Evolutionary conservation across 2,888 invertebrate genomes (phyloP), one percentile per base, ranked within the genome.

Genomic region (Oxycera nigricornis): DNA sequence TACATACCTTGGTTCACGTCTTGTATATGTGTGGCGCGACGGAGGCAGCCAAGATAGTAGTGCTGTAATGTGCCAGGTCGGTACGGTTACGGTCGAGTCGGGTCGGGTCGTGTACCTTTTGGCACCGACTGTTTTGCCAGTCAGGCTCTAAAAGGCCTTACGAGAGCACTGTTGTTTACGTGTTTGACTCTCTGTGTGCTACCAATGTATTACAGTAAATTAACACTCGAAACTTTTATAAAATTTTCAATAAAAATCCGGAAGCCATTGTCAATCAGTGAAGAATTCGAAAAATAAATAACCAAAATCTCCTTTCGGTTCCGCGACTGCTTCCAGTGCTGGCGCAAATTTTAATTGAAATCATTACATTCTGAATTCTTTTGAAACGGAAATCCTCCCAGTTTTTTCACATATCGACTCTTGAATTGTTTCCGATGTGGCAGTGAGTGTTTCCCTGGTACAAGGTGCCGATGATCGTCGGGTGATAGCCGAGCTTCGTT

Each of bases 101-200:
- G 85, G 85, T 86, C 85, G 85, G 85, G 85, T 86, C 85, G 85
- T 85, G 85, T 86, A 85, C 85, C 85, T 86, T 85, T 85, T 85
- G 70, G 85, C 85, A 85, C 85, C 83, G 84, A 85, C 84, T 84
- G 84, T 85, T 84, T 82, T 85, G 84, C 82, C 85, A 86, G 85
- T 85, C 85, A 85, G 85, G 84, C 85, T 85, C 84, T 85, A 83
- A 83, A 83, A 85, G 85, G 85, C 85, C 85, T 85, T 84, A 84
- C 84, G 85, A 85, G 55, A 70, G 46, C 70, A 84, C 83, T 83
- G 84, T 82, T 83, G 83, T 77, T 68, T 61, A 35, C 62, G 39
- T 65, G 55, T 67, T 65, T 31, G 62, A 6, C 39, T 62, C 59
- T 24, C 28, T 59, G 59, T 59, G 59, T 59, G 59, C 59, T 59